Percentiles rank a stretch among this genome's conserved stretches.
Conservation (phyloP, 2,888 invertebrate genomes). For the Poecilus cupreus region DNA sequence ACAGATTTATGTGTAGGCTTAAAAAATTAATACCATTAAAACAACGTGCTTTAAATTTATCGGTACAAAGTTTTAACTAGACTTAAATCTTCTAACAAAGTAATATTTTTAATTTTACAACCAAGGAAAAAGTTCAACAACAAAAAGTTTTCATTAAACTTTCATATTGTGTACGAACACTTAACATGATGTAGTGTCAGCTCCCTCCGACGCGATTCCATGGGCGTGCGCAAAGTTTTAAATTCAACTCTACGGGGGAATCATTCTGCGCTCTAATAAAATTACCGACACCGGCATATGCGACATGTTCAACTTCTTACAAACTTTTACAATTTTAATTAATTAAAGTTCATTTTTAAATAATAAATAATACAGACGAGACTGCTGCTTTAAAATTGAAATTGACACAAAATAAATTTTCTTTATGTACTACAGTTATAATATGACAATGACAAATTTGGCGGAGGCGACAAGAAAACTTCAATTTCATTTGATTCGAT, state of each 20-base stretch:
- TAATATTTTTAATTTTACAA: constrained; percentile 50
- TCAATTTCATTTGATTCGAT: too few species aligned
- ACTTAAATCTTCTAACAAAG: constrained; percentile 41
- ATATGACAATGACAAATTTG: too few species aligned
- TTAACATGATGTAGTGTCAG: background rate
- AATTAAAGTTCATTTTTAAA: too few species aligned
- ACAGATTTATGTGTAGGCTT: constrained; percentile 40
- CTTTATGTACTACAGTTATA: too few species aligned
- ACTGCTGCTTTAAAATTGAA: too few species aligned
- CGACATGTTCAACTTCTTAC: too few species aligned
- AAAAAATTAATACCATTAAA: constrained; percentile 57
- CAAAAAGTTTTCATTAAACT: constrained; percentile 46
- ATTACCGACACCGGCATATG: too few species aligned
- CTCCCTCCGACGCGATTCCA: background rate
- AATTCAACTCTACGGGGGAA: background rate
- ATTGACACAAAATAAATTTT: too few species aligned
- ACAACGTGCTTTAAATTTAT: constrained; percentile 53
- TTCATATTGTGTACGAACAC: constrained; percentile 27
- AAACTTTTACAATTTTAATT: too few species aligned
- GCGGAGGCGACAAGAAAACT: too few species aligned
- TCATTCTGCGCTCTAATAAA: background rate
- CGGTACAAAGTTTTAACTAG: constrained; percentile 37
- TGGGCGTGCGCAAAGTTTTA: background rate
- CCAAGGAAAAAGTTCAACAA: constrained; percentile 40
- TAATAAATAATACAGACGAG: too few species aligned